A percentile compares a stretch with the other conserved stretches of the same genome.
Conservation (phyloP, 2,797 vertebrate genomes). For the Gymnothorax javanicus region DNA sequence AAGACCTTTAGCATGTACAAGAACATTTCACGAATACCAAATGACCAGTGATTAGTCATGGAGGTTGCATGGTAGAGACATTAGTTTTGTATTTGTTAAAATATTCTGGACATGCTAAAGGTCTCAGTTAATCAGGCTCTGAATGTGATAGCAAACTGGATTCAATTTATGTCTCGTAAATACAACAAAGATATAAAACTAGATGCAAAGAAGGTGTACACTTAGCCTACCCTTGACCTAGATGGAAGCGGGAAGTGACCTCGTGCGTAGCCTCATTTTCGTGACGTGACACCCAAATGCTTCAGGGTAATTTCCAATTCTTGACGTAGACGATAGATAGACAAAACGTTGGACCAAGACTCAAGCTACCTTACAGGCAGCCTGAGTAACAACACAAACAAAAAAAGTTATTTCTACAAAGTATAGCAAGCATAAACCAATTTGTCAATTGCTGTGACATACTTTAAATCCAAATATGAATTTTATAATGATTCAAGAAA, state of each 20-base stretch:
- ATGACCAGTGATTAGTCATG: neutral
- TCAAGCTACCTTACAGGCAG: no score
- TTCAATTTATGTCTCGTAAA: neutral
- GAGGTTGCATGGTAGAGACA: neutral
- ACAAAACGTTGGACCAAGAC: no score
- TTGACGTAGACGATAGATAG: no score
- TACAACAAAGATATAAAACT: neutral
- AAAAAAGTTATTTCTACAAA: neutral
- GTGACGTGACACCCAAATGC: no score
- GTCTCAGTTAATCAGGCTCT: neutral
- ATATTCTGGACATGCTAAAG: neutral
- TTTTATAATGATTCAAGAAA: neutral
- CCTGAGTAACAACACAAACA: neutral
- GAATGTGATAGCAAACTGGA: neutral
- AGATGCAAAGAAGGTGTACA: no score
- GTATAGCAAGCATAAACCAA: neutral
- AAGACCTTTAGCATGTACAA: neutral
- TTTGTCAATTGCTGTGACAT: neutral
- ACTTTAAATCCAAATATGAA: constrained; percentile 1
- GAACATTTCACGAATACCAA: neutral
- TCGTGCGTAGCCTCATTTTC: no score
- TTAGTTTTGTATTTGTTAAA: neutral
- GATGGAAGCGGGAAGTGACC: no score
- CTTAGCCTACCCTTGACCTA: no score
- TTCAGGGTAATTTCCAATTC: no score